Conservation (phyloP, 2,113 vertebrate species). For the Bubo scandiacus region DNA sequence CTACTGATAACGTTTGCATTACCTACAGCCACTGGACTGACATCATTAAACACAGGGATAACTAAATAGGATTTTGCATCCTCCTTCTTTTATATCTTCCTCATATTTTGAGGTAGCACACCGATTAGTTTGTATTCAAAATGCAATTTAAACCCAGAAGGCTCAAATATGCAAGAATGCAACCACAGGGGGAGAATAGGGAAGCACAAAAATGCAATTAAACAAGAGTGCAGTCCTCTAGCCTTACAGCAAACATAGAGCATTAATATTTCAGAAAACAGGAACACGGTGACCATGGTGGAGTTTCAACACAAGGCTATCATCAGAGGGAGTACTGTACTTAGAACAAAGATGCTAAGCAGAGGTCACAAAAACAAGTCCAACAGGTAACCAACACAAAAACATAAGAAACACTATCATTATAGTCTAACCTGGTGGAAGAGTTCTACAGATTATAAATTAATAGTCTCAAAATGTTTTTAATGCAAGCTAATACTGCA, state of each 20-base stretch:
- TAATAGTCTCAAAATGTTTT: background rate
- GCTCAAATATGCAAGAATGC: background rate
- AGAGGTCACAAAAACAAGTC: background rate
- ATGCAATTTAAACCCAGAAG: background rate
- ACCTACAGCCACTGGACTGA: background rate
- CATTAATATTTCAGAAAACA: slow-evolving; percentile 38
- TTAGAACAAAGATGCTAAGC: background rate
- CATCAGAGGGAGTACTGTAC: background rate
- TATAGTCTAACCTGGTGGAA: background rate
- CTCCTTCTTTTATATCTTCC: background rate
- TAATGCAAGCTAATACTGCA: background rate
- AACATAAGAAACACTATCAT: background rate
- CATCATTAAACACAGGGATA: background rate
- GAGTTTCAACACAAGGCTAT: background rate
- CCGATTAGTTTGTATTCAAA: background rate
- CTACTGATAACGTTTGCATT: background rate
- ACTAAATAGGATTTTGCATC: background rate
- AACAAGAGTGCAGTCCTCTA: background rate
- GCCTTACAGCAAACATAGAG: background rate
- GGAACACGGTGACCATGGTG: background rate
- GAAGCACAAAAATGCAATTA: background rate
- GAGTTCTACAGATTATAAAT: background rate
- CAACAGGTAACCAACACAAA: slow-evolving; percentile 44
- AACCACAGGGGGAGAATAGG: background rate
- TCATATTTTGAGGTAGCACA: background rate